Evolutionary conservation across 2,113 vertebrate species (phyloP).

Genomic region (Neolamprologus fasciatus): DNA sequence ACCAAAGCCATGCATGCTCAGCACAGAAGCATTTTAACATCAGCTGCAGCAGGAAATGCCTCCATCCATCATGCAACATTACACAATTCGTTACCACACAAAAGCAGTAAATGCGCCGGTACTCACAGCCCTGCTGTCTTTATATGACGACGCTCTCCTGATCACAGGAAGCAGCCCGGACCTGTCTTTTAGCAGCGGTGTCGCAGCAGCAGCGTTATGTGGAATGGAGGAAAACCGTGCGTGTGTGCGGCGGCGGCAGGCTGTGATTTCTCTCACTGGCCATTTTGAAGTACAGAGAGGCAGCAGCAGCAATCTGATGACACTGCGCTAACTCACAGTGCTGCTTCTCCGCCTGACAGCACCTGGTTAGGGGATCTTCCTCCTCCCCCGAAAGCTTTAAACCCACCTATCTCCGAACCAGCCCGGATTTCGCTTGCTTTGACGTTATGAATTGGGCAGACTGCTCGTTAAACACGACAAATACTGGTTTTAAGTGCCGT

Average conservation of each 20-base stretch:
- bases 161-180: neutral
- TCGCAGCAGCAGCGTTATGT: conserved; percentile 47
- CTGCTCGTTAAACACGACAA: neutral
- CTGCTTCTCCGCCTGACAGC: neutral
- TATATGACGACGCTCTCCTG: neutral
- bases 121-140: conserved; percentile 23
- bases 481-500: neutral
- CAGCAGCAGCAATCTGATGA: conserved; percentile 48
- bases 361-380: neutral
- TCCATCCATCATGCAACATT: neutral
- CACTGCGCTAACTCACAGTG: conserved; percentile 41
- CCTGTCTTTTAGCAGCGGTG: conserved; percentile 25
- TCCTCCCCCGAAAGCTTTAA: neutral
- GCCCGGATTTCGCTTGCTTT: neutral
- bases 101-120: neutral
- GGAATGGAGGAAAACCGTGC: conserved; percentile 23
- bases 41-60: neutral
- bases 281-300: conserved; percentile 54
- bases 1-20: neutral
- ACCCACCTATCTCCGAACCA: neutral
- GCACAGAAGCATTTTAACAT: neutral
- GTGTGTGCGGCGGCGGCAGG: conserved; percentile 43
- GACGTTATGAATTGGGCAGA: neutral
- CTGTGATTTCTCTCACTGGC: conserved; percentile 48
- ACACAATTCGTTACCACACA: neutral